Percentiles rank a stretch among this genome's conserved stretches.
phyloP scores from a whole-genome alignment of 2,888 invertebrate species.

The Autographa pulchrina region DNA sequence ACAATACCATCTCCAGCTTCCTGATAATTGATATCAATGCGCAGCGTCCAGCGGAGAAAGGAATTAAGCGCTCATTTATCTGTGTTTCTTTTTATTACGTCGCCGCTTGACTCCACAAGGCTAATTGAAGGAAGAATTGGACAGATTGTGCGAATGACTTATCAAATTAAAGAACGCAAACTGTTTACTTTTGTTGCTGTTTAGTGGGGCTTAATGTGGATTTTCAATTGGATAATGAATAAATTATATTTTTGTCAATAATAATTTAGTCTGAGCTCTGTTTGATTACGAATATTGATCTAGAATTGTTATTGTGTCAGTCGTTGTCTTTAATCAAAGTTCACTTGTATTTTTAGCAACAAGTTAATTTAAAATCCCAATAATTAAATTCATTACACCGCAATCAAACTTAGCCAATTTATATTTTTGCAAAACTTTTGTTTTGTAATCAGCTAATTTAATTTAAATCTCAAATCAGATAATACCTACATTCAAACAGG shows the following conservation, averaged over 20 bases:
- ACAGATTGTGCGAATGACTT: conserved; percentile 61
- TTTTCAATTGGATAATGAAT: not conserved
- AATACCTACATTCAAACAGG: conserved; percentile 76
- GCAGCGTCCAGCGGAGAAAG: conserved; percentile 74
- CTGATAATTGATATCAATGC: conserved; percentile 88
- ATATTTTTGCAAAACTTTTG: conserved; percentile 47
- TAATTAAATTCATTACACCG: conserved; percentile 35
- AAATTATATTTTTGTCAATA: not conserved
- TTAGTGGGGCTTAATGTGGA: conserved; percentile 13
- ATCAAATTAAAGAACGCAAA: conserved; percentile 58
- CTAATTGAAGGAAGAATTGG: conserved; percentile 63
- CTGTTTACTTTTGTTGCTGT: conserved; percentile 50
- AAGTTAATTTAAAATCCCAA: conserved; percentile 8
- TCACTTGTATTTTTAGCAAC: not conserved
- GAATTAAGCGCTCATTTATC: conserved; percentile 79
- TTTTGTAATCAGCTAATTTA: conserved; percentile 72
- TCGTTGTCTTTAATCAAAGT: conserved; percentile 8
- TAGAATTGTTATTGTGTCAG: not conserved
- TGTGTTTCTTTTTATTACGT: conserved; percentile 75
- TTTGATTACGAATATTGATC: not conserved
- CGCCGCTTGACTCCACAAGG: conserved; percentile 69
- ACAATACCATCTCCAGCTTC: conserved; percentile 75
- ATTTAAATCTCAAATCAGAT: conserved; percentile 81
- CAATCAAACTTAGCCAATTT: conserved; percentile 49
- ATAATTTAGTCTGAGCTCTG: not conserved